These are phyloP conservation scores for Dendrolimus kikuchii DNA, from an alignment of 1,140 invertebrate genomes.

Conservation along the genomic window DNA sequence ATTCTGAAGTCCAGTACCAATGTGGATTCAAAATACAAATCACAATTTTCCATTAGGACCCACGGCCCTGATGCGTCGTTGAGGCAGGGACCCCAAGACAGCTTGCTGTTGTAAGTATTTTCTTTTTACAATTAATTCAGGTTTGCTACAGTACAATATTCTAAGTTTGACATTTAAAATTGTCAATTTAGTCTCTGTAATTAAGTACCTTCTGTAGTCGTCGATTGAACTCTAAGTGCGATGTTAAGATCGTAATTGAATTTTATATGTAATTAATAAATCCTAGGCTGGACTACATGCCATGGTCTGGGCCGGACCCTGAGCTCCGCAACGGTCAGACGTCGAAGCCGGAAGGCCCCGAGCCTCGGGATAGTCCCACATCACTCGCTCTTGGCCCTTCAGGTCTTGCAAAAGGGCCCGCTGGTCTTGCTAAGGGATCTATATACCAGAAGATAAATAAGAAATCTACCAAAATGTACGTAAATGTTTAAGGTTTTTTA, in stretches of 20 bases:
- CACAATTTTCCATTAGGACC: conserved; percentile 28
- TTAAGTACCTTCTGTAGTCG: not conserved
- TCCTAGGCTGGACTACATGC: conserved; percentile 48
- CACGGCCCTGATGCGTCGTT: conserved; percentile 40
- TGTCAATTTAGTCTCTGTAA: not conserved
- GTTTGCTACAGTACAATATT: not conserved
- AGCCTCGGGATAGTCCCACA: conserved; percentile 20
- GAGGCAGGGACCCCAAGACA: conserved; percentile 48
- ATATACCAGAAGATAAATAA: conserved; percentile 46
- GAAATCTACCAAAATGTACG: conserved; percentile 57
- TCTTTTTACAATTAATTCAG: not conserved
- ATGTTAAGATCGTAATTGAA: not conserved
- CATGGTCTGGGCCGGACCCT: conserved; percentile 57
- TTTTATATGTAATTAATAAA: not conserved
- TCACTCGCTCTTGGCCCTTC: conserved; percentile 32
- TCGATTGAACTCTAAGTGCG: not conserved
- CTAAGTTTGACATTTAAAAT: not conserved
- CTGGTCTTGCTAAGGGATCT: conserved; percentile 41
- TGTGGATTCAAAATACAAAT: conserved; percentile 42
- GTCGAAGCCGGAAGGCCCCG: conserved; percentile 36
- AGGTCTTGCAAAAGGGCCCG: conserved; percentile 24
- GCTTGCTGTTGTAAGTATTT: conserved; percentile 44
- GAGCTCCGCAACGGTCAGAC: conserved; percentile 34
- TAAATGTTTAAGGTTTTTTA: conserved; percentile 3
- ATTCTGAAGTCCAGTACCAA: conserved; percentile 43